phyloP scores from a whole-genome alignment of 2,113 vertebrate genomes.

The Eleginops maclovinus region DNA sequence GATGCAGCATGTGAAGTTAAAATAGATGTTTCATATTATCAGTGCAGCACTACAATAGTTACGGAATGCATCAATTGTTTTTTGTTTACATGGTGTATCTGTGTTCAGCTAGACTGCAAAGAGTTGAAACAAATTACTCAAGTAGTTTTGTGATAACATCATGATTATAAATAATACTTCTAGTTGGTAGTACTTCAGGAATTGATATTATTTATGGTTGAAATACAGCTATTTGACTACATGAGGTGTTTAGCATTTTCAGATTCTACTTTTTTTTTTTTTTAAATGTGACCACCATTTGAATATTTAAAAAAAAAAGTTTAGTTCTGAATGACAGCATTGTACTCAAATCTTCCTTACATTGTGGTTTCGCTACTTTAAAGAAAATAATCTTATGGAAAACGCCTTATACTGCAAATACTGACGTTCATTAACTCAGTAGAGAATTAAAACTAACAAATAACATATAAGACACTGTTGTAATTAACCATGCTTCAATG shows the following conservation, averaged over 20 bases:
- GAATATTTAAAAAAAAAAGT: neutral
- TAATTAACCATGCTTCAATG: slow-evolving; percentile 3
- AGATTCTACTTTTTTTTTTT: no score
- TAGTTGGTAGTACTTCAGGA: neutral
- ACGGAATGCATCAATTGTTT: neutral
- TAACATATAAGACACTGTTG: no score
- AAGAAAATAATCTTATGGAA: neutral
- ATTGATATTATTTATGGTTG: neutral
- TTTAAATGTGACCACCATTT: neutral
- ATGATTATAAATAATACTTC: neutral
- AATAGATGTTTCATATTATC: neutral
- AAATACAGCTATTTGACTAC: neutral
- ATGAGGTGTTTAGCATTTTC: neutral
- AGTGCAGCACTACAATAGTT: neutral
- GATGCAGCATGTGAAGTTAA: neutral
- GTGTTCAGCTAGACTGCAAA: neutral
- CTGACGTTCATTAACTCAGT: neutral
- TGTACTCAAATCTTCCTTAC: neutral
- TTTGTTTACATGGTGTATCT: neutral
- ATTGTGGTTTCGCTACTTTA: neutral
- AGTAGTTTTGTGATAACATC: neutral
- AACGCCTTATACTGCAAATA: no score
- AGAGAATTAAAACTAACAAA: neutral
- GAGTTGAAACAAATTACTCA: no score
- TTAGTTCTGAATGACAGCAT: neutral